Conservation (phyloP, 2,888 invertebrate species). For the Allophyes oxyacanthae region DNA sequence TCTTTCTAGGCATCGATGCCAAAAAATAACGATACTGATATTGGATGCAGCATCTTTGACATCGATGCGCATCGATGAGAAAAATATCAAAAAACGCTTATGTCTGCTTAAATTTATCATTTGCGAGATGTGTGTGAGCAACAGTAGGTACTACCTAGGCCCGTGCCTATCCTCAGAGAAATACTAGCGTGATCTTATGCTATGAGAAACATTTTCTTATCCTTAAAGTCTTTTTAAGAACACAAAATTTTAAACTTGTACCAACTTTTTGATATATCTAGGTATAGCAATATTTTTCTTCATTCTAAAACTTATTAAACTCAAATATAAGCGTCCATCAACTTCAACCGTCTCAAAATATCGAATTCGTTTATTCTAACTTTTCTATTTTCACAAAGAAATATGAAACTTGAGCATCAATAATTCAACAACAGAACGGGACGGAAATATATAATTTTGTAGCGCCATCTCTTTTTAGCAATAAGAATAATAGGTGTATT, state of each 20-base stretch:
- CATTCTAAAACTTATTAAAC: slow-evolving; percentile 26
- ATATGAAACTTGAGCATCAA: not conserved
- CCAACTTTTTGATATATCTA: slow-evolving; percentile 10
- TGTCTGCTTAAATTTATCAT: no score
- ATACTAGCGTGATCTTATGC: no score
- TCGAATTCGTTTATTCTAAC: slow-evolving; percentile 24
- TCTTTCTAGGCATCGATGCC: no score
- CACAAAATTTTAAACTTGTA: slow-evolving; percentile 4
- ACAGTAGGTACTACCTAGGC: no score
- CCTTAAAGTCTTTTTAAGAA: no score
- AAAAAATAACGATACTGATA: no score
- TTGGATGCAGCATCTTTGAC: no score
- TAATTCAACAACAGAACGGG: slow-evolving; percentile 1
- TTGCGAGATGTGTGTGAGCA: no score
- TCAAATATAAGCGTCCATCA: slow-evolving; percentile 20
- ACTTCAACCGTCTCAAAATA: slow-evolving; percentile 19
- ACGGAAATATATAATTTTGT: not conserved
- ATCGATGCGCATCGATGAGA: no score
- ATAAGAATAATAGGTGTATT: slow-evolving; percentile 14
- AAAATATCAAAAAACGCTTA: no score
- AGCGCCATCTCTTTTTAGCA: slow-evolving; percentile 6
- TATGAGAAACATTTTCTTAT: no score
- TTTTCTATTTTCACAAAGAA: slow-evolving; percentile 12
- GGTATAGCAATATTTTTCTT: slow-evolving; percentile 24
- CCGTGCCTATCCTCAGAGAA: no score